Percentiles rank a stretch among this genome's conserved stretches.
These are phyloP conservation scores for Ophiothrix spiculata DNA, from an alignment of 35 echinoderm and acorn worm species.

Conservation along the genomic window DNA sequence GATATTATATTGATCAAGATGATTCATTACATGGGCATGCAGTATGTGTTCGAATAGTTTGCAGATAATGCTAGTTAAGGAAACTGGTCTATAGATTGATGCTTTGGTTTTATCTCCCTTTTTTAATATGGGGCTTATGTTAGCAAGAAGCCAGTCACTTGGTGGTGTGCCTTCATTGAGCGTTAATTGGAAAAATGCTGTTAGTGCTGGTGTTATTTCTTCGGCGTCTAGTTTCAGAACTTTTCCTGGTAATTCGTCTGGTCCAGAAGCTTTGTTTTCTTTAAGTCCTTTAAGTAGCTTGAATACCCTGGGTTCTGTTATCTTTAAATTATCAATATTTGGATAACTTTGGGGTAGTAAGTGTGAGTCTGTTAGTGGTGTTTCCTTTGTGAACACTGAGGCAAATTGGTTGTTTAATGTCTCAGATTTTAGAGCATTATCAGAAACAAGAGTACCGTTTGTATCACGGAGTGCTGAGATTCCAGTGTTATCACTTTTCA, in stretches of 20 bases:
- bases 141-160: background rate
- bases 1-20: background rate
- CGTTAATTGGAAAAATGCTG: background rate
- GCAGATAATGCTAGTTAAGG: background rate
- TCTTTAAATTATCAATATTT: background rate
- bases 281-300: background rate
- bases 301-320: background rate
- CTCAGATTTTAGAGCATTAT: background rate
- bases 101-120: background rate
- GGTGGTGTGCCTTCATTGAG: background rate
- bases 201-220: constrained; percentile 8
- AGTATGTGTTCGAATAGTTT: constrained; percentile 19
- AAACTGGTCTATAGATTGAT: background rate
- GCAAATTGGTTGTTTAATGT: background rate
- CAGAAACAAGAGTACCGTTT: no score
- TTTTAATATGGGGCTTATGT: constrained; percentile 10
- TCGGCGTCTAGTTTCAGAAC: background rate
- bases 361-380: no score
- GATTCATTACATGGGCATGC: background rate
- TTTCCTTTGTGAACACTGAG: background rate
- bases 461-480: no score
- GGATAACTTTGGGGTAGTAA: background rate
- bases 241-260: constrained; percentile 15
- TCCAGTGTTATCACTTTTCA: no score
- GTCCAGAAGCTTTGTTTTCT: constrained; percentile 15